Base-by-base conservation (phyloP, 2,797 vertebrate species). In the Dendrocincla fuliginosa region DNA sequence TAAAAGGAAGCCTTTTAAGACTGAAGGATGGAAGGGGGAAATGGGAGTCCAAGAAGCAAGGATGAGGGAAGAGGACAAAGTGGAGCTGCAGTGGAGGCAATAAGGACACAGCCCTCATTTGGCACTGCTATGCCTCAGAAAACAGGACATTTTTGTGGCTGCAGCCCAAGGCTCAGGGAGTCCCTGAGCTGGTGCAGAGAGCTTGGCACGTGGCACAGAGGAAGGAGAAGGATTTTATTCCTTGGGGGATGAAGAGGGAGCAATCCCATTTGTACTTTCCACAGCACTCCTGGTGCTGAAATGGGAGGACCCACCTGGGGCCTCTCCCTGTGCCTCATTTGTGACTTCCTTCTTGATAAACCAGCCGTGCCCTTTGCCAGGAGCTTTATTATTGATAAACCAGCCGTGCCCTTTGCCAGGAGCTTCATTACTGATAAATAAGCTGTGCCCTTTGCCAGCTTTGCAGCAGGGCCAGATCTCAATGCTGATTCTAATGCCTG, bases 251-350 rank as follows among this genome's bases (percentile, higher is more conserved):
- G 13, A 76, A n/a, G 44, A 55, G 15, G 19, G 16, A 61, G 24
- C 23, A 49, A 9, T 55, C 5, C 32, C 30, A 3, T 28, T 67
- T 50, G 13, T 61, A 35, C 32, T 57, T 82, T 17, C 49, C 56
- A 56, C 11, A 13, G 16, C 6, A 19, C 16, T 35, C 30, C 33
- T 56, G 61, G 23, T 24, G 49, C 16, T 47, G 46, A 73, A 88
- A 75, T 0, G 0, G 28, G 30, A 53, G 64, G 17, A 35, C 25
- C 6, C 28, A 19, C 12, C 28, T 30, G 22, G n/a, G 23, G 28
- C 22, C 17, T 69, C 33, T 44, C 56, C 16, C 32, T 74, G 5
- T 46, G 39, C 60, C 28, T 68, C 59, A 35, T 65, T 35, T 16
- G 52, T 16, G 32, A 11, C 49, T 32, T 24, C 35, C 4, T 33